phyloP scores from a whole-genome alignment of 2,113 vertebrate species.

The Acinonyx jubatus region DNA sequence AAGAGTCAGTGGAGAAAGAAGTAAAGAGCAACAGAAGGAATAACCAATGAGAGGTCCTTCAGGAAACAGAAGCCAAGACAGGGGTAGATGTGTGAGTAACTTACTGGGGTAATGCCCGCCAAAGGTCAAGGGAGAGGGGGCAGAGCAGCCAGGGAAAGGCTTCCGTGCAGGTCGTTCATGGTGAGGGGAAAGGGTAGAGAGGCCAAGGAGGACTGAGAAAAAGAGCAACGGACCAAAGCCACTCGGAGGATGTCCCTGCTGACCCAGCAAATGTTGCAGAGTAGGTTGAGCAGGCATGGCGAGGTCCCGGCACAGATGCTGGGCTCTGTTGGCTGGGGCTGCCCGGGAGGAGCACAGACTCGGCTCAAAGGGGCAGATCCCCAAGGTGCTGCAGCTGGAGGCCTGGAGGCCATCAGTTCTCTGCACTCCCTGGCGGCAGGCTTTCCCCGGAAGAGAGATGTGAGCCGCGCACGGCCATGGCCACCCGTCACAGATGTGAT shows the following conservation, averaged over 20 bases:
- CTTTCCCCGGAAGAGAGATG: not conserved
- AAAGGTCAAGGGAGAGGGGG: not conserved
- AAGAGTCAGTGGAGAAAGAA: not conserved
- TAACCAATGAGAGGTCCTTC: not conserved
- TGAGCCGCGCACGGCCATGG: accelerated
- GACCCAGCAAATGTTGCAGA: not conserved
- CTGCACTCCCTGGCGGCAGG: not conserved
- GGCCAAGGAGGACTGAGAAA: not conserved
- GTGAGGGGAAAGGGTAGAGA: not conserved
- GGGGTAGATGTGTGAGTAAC: not conserved
- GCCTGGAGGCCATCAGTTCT: not conserved
- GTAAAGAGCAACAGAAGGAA: not conserved
- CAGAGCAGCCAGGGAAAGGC: not conserved
- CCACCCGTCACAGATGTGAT: not conserved
- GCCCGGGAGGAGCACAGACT: not conserved
- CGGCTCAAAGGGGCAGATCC: not conserved
- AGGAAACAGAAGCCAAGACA: not conserved
- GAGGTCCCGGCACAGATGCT: not conserved
- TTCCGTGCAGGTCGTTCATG: not conserved
- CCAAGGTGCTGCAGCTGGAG: not conserved
- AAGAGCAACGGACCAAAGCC: not conserved
- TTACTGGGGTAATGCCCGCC: not conserved
- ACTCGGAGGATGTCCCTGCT: not conserved
- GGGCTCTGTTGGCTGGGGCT: not conserved
- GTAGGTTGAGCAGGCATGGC: not conserved